phyloP scores from a whole-genome alignment of 2,888 invertebrate species.

The Cryptosula pallasiana region DNA sequence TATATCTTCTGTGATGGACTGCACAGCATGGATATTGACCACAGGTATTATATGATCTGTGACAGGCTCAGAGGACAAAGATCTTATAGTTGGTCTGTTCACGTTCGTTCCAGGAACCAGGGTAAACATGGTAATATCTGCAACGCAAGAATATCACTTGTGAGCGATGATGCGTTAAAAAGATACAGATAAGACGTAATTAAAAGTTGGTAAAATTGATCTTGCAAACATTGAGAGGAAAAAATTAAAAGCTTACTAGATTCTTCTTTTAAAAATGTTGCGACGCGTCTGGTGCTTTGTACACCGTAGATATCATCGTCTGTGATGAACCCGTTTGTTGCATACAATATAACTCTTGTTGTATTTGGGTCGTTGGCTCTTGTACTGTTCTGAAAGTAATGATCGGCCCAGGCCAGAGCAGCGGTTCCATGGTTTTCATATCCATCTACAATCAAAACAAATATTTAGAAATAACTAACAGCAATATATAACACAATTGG shows the following conservation, averaged over 20 bases:
- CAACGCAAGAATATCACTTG: no score
- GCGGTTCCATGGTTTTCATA: conserved; percentile 3
- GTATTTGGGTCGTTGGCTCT: neutral
- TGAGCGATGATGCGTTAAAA: no score
- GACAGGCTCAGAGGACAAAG: neutral
- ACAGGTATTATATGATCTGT: neutral
- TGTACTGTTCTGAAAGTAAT: neutral
- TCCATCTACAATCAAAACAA: neutral
- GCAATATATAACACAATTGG: no score
- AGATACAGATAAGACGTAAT: no score
- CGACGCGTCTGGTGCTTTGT: neutral
- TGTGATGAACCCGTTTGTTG: neutral
- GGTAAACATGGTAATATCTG: neutral
- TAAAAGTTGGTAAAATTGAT: no score
- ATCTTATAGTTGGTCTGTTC: neutral
- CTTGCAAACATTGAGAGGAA: no score
- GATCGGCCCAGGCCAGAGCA: neutral
- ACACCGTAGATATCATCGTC: neutral
- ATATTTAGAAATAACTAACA: no score
- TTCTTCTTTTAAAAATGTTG: neutral
- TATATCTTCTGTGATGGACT: neutral
- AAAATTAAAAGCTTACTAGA: no score
- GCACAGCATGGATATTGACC: neutral
- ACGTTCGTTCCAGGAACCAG: conserved; percentile 11
- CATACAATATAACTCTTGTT: neutral